phyloP scores from a whole-genome alignment of 2,113 vertebrate species.

The Carassius carassius region DNA sequence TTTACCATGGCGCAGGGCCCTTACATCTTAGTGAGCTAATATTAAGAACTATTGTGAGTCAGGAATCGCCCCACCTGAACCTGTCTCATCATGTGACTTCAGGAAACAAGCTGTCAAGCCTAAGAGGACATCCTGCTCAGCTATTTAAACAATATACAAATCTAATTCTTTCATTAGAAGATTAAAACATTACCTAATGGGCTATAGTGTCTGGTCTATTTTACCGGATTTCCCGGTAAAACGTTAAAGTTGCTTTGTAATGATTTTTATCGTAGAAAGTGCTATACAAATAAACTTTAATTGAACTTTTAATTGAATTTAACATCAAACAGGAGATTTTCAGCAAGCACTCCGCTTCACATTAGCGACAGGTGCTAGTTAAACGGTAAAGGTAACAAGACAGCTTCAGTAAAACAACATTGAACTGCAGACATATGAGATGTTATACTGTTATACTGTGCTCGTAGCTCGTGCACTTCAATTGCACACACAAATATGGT shows the following conservation, averaged over 20 bases:
- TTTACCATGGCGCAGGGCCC: slow-evolving; percentile 7
- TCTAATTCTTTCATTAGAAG: slow-evolving; percentile 11
- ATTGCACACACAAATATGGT: no score
- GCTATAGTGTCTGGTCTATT: not conserved
- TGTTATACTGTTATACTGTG: no score
- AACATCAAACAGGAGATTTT: no score
- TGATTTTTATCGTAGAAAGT: no score
- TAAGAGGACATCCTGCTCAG: slow-evolving; percentile 21
- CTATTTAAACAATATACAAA: slow-evolving; percentile 2
- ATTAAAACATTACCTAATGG: not conserved
- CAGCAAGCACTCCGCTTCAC: no score
- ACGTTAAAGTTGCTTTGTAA: not conserved
- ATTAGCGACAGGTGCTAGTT: no score
- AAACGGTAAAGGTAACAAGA: no score
- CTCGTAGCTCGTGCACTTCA: no score
- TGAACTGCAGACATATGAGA: no score
- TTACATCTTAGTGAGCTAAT: not conserved
- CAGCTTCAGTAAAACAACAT: no score
- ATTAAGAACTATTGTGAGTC: not conserved
- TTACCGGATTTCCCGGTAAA: not conserved
- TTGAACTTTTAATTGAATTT: no score
- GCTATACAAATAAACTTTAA: no score
- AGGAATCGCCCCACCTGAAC: not conserved
- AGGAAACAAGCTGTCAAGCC: slow-evolving; percentile 32
- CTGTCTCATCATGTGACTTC: slow-evolving; percentile 15